phyloP scores from a whole-genome alignment of 2,888 invertebrate genomes.

The Xylophagus ater region DNA sequence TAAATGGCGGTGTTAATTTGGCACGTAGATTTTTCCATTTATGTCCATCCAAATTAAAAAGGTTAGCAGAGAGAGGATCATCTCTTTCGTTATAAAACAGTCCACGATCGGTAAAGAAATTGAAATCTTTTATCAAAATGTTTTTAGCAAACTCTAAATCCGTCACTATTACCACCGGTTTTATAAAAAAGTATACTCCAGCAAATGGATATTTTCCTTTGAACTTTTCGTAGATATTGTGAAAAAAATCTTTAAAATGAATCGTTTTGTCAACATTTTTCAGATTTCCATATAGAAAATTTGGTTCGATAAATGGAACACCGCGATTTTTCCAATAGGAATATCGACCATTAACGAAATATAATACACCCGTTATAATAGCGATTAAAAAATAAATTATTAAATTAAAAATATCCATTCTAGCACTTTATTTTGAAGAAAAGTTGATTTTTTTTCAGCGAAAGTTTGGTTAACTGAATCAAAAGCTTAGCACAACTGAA shows the following conservation, averaged over 20 bases:
- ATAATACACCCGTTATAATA: background rate
- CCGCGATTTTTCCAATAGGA: too few species aligned
- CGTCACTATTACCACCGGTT: conserved; percentile 22
- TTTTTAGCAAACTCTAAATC: conserved; percentile 23
- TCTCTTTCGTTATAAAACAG: conserved; percentile 30
- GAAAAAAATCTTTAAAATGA: conserved; percentile 22
- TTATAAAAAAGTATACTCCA: conserved; percentile 27
- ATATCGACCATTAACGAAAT: too few species aligned
- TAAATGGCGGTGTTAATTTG: conserved; percentile 42
- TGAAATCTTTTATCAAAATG: conserved; percentile 36
- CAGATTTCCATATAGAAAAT: conserved; percentile 24
- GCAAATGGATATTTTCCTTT: conserved; percentile 25
- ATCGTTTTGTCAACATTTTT: conserved; percentile 3
- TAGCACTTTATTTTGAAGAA: background rate
- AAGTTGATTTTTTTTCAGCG: too few species aligned
- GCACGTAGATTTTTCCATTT: conserved; percentile 41
- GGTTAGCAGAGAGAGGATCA: conserved; percentile 35
- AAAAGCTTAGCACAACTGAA: too few species aligned
- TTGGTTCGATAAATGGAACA: too few species aligned
- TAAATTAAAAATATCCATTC: background rate
- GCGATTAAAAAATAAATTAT: background rate
- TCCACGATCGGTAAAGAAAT: conserved; percentile 33
- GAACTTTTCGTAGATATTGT: conserved; percentile 25
- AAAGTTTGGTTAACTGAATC: too few species aligned
- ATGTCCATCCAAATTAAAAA: conserved; percentile 34